phyloP scores from a whole-genome alignment of 2,888 invertebrate species.

The Mythimna lalbum region DNA sequence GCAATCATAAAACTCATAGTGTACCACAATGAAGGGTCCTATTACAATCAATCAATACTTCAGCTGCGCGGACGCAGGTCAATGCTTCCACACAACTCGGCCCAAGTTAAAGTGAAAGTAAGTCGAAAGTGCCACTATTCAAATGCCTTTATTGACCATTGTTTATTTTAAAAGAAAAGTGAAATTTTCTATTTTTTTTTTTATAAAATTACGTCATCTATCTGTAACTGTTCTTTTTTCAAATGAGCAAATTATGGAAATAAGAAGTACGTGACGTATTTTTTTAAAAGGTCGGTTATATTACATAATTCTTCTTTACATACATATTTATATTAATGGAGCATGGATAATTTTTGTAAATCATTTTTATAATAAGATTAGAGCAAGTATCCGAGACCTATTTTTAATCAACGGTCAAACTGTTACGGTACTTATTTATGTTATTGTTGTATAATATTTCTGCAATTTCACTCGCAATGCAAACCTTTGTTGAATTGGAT shows the following conservation, averaged over 20 bases:
- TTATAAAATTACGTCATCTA: constrained; percentile 19
- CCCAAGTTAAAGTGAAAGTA: constrained; percentile 83
- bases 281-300: neutral
- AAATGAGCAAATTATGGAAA: constrained; percentile 9
- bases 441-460: constrained; percentile 44
- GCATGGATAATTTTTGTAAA: neutral
- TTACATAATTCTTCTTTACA: neutral
- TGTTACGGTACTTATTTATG: constrained; percentile 35
- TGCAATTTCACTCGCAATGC: constrained; percentile 19
- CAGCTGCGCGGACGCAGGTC: constrained; percentile 64
- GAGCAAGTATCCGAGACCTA: constrained; percentile 36
- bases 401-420: constrained; percentile 37
- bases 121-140: constrained; percentile 79
- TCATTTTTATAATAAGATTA: neutral
- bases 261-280: constrained; percentile 1
- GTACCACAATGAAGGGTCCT: constrained; percentile 13
- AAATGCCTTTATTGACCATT: constrained; percentile 65
- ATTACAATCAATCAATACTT: constrained; percentile 54
- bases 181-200: constrained; percentile 31
- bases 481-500: constrained; percentile 23
- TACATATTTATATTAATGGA: constrained; percentile 11
- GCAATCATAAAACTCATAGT: constrained; percentile 14
- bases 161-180: constrained; percentile 56
- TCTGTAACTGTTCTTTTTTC: constrained; percentile 1
- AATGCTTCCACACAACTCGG: constrained; percentile 75